These are phyloP conservation scores for Xerus inauris DNA, from an alignment of 2,113 vertebrate species.

Conservation along the genomic window DNA sequence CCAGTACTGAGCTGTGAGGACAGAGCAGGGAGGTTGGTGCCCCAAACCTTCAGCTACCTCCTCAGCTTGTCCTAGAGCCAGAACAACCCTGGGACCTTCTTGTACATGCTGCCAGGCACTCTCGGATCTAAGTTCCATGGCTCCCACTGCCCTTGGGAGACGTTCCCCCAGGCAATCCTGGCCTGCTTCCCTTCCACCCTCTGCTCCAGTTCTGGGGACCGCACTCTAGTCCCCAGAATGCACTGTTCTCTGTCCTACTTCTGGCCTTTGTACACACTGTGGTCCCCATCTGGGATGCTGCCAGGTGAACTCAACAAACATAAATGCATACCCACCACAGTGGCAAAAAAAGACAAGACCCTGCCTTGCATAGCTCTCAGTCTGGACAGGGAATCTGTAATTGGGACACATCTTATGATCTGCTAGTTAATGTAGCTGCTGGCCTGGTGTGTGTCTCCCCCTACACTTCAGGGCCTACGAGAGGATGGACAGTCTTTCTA, in stretches of 20 bases:
- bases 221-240: background rate
- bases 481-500: background rate
- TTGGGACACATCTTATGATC: rapidly evolving
- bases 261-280: background rate
- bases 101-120: background rate
- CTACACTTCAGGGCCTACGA: background rate
- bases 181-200: background rate
- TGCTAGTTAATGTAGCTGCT: background rate
- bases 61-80: background rate
- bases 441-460: background rate
- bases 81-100: background rate
- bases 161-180: background rate
- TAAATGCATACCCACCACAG: background rate
- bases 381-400: too few relatives aligned
- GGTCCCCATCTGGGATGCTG: background rate
- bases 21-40: background rate
- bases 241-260: constrained; percentile 48
- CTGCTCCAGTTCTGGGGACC: constrained; percentile 41
- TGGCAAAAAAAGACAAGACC: background rate
- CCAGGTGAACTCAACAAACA: background rate
- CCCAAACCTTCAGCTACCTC: background rate
- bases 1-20: background rate
- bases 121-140: background rate
- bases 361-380: background rate
- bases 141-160: background rate